Conservation (phyloP, 2,888 invertebrate species). For the Onchidella celtica region DNA sequence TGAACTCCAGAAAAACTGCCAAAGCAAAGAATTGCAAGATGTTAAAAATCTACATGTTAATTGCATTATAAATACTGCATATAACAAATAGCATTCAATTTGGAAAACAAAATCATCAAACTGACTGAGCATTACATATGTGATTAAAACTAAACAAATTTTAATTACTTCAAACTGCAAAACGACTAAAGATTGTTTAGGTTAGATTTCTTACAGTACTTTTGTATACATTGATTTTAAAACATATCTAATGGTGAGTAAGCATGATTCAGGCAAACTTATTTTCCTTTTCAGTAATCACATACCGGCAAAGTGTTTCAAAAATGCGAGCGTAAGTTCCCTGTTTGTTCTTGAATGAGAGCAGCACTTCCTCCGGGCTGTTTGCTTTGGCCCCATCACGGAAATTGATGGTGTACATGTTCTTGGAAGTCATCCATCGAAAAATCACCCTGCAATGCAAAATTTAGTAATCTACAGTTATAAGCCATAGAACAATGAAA, state of each 20-base stretch:
- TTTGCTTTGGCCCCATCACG: constrained; percentile 73
- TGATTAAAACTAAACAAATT: too few relatives aligned
- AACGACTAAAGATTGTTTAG: too few relatives aligned
- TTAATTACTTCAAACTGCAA: too few relatives aligned
- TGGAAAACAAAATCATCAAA: too few relatives aligned
- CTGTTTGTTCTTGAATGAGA: constrained; percentile 79
- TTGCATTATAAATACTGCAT: background rate
- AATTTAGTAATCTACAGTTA: background rate
- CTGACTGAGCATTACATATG: too few relatives aligned
- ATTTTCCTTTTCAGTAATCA: background rate
- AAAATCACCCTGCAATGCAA: constrained; percentile 76
- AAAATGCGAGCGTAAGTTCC: constrained; percentile 80
- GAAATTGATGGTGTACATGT: constrained; percentile 79
- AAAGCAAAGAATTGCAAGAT: background rate
- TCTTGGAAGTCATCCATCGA: constrained; percentile 80
- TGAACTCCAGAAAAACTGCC: constrained; percentile 97
- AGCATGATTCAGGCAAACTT: background rate
- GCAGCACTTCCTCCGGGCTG: constrained; percentile 78
- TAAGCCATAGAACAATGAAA: too few relatives aligned
- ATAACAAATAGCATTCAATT: too few relatives aligned
- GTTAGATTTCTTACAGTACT: too few relatives aligned
- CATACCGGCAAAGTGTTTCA: constrained; percentile 78
- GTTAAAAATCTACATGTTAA: background rate
- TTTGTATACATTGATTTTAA: background rate
- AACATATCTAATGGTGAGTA: background rate